Percentiles rank a stretch among this genome's conserved stretches.
phyloP scores from a whole-genome alignment of 2,113 vertebrate species.

The Psammodynastes pulverulentus region DNA sequence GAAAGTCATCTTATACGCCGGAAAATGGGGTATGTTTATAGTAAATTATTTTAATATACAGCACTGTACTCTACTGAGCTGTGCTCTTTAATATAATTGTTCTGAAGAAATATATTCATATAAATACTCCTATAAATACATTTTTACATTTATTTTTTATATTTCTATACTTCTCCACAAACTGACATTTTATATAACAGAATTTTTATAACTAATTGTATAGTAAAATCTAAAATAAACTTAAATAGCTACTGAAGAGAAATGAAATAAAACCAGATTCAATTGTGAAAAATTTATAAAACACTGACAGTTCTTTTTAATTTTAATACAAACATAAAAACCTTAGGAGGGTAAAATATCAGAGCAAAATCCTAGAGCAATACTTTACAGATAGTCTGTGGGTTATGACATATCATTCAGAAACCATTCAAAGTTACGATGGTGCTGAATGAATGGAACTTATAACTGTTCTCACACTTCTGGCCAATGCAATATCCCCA shows the following conservation, averaged over 20 bases:
- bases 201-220: neutral
- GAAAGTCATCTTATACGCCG: too few relatives aligned
- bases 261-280: neutral
- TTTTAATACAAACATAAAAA: neutral
- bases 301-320: neutral
- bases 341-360: neutral
- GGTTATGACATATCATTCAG: neutral
- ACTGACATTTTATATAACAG: neutral
- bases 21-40: too few relatives aligned
- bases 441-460: too few relatives aligned
- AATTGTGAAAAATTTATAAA: neutral
- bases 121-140: neutral
- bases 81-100: neutral
- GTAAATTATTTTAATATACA: neutral
- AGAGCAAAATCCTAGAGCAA: neutral
- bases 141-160: neutral
- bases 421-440: neutral
- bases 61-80: neutral
- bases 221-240: neutral
- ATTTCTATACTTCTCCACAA: neutral
- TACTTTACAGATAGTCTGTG: neutral
- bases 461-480: neutral
- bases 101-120: neutral
- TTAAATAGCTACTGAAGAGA: neutral
- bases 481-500: neutral